phyloP scores from a whole-genome alignment of 2,113 vertebrate species.

The Amblyopsis rosae region DNA sequence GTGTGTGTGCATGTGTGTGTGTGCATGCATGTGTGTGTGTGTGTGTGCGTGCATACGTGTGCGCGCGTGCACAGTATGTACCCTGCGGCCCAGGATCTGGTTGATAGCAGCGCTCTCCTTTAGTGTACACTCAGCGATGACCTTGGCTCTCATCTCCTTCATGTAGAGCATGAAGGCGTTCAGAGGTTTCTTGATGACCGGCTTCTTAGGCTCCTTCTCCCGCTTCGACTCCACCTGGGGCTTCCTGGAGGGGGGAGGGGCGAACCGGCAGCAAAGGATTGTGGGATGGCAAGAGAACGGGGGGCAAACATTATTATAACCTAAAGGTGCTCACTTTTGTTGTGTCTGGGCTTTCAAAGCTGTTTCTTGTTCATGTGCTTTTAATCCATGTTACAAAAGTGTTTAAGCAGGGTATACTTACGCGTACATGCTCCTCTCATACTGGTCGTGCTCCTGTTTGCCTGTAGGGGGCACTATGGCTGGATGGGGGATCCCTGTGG shows the following conservation, averaged over 20 bases:
- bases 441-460: slow-evolving; percentile 93
- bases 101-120: no score
- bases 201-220: slow-evolving; percentile 89
- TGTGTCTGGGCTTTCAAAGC: no score
- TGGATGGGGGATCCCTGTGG: slow-evolving; percentile 93
- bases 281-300: neutral
- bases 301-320: neutral
- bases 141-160: no score
- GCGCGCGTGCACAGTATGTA: neutral
- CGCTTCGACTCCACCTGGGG: slow-evolving; percentile 82
- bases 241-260: slow-evolving; percentile 72
- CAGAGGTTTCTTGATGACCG: slow-evolving; percentile 90
- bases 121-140: no score
- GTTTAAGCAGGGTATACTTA: slow-evolving; percentile 52
- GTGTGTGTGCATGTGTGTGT: slow-evolving; percentile 9
- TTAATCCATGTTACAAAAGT: no score
- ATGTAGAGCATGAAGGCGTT: slow-evolving; percentile 66
- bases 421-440: slow-evolving; percentile 87
- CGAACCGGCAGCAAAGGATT: neutral
- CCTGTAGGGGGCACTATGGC: slow-evolving; percentile 92
- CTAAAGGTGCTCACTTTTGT: no score
- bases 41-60: neutral
- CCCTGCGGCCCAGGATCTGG: no score
- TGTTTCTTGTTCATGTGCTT: no score
- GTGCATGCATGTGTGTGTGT: no score